Percentiles rank a stretch among this genome's conserved stretches.
These are phyloP conservation scores for Lonchura striata DNA, from an alignment of 2,113 vertebrate genomes.

Conservation along the genomic window DNA sequence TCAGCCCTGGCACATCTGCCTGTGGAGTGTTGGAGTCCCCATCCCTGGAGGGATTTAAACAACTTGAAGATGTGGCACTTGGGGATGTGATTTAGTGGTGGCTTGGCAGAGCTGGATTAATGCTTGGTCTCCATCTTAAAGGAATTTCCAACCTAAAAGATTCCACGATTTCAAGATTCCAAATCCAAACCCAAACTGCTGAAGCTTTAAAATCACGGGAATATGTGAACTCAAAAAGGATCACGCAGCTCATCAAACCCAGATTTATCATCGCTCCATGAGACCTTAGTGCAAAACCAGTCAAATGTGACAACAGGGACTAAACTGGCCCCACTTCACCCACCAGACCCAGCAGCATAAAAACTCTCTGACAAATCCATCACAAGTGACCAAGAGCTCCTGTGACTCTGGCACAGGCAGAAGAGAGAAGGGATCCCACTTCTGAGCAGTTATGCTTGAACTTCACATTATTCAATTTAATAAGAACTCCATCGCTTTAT, in stretches of 20 bases:
- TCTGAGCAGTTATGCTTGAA: background rate
- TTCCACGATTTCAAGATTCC: background rate
- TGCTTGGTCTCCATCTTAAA: fast-evolving
- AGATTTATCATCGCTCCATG: background rate
- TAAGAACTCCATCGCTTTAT: background rate
- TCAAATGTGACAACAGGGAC: fast-evolving
- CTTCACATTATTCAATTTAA: background rate
- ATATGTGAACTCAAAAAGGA: background rate
- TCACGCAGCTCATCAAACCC: background rate
- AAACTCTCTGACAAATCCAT: background rate
- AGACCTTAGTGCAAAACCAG: background rate
- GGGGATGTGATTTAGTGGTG: background rate
- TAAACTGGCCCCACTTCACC: background rate
- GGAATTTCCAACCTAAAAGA: background rate
- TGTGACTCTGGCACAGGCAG: fast-evolving
- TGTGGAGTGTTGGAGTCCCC: background rate
- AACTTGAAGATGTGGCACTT: background rate
- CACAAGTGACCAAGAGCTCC: background rate
- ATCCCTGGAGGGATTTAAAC: background rate
- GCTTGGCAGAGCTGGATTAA: background rate
- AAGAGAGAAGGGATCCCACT: background rate
- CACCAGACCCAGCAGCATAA: background rate
- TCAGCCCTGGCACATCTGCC: background rate
- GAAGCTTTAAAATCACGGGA: background rate
- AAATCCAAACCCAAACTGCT: background rate